These are phyloP conservation scores for Lordiphosa clarofinis DNA, from an alignment of 1,140 invertebrate genomes.

Conservation along the genomic window DNA sequence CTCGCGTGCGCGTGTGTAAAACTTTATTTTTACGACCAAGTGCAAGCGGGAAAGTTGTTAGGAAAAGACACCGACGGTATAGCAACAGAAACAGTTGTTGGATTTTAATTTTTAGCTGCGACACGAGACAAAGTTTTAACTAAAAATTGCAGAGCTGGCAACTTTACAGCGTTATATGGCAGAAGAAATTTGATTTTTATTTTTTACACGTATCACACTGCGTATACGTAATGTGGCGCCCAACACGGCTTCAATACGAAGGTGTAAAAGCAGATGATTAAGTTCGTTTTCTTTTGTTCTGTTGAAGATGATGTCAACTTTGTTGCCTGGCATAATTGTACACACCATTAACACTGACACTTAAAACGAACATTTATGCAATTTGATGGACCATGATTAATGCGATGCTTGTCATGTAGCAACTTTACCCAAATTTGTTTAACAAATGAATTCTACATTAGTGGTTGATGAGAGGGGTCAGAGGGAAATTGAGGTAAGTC, in stretches of 20 bases:
- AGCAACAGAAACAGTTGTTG: slow-evolving; percentile 38
- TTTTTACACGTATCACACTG: slow-evolving; percentile 40
- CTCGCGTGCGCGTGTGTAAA: slow-evolving; percentile 68
- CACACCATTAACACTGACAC: slow-evolving; percentile 53
- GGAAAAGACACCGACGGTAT: slow-evolving; percentile 45
- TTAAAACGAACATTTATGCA: slow-evolving; percentile 53
- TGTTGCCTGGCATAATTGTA: slow-evolving; percentile 31
- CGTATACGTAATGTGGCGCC: slow-evolving; percentile 61
- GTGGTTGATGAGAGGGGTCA: neutral
- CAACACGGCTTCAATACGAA: slow-evolving; percentile 50
- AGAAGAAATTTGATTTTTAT: slow-evolving; percentile 66
- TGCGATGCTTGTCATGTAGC: slow-evolving; percentile 50
- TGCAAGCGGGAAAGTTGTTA: slow-evolving; percentile 72
- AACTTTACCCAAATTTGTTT: slow-evolving; percentile 62
- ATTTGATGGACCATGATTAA: slow-evolving; percentile 70
- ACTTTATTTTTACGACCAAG: slow-evolving; percentile 77
- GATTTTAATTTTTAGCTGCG: slow-evolving; percentile 69
- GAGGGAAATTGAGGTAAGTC: neutral
- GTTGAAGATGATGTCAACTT: slow-evolving; percentile 21
- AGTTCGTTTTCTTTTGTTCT: neutral
- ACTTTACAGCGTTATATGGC: slow-evolving; percentile 41
- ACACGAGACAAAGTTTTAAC: slow-evolving; percentile 66
- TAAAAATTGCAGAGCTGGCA: slow-evolving; percentile 51
- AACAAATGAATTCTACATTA: slow-evolving; percentile 47
- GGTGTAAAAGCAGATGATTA: slow-evolving; percentile 20